Evolutionary conservation across 2,888 invertebrate species (phyloP).

Genomic region (Sycophila texana): DNA sequence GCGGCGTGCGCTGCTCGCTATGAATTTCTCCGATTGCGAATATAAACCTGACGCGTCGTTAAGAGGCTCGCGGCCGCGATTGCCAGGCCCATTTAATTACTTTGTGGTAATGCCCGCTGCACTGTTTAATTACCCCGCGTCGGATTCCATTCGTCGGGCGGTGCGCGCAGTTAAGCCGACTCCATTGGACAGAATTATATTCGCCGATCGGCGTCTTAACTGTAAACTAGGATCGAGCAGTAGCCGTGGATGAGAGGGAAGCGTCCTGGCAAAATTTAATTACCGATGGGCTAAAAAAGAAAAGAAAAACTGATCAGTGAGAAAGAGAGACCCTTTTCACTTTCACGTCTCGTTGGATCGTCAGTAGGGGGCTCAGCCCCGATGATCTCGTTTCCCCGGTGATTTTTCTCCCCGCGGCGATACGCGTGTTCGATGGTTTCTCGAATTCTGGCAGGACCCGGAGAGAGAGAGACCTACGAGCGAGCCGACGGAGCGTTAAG

Average conservation of each 20-base stretch:
- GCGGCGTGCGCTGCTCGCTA: slow-evolving; percentile 4
- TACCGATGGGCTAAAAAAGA: background rate
- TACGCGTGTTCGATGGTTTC: slow-evolving; percentile 26
- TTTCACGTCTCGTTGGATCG: slow-evolving; percentile 11
- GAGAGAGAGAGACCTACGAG: no score
- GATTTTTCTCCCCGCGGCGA: background rate
- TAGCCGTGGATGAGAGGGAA: no score
- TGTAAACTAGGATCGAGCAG: no score
- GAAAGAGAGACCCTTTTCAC: slow-evolving; percentile 7
- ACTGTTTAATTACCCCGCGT: no score
- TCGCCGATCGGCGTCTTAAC: no score
- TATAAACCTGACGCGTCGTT: slow-evolving; percentile 23
- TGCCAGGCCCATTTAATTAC: slow-evolving; percentile 22
- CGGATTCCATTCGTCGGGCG: no score
- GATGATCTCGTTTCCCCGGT: background rate
- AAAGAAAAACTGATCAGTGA: background rate
- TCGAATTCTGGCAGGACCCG: slow-evolving; percentile 17
- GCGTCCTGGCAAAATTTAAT: background rate
- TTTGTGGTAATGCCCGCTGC: background rate
- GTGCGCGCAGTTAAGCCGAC: no score
- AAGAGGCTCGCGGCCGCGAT: background rate
- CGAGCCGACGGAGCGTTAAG: slow-evolving; percentile 25
- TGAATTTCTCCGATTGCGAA: slow-evolving; percentile 41
- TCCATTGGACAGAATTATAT: no score
- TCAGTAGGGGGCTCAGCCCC: background rate